phyloP scores from a whole-genome alignment of 2,113 vertebrate species.

The Pyxicephalus adspersus region DNA sequence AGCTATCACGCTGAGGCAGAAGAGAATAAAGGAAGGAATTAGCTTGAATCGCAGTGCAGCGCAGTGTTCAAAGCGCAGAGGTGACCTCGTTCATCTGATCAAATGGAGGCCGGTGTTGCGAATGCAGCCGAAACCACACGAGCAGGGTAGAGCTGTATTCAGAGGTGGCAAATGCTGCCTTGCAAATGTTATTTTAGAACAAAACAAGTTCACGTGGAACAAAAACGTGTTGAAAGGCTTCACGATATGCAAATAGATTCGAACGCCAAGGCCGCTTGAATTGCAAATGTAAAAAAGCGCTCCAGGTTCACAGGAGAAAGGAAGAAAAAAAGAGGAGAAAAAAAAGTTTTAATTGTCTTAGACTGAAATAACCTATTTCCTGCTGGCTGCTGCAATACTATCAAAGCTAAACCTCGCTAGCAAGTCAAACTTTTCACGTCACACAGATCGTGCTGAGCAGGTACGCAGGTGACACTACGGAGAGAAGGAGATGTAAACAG shows the following conservation, averaged over 20 bases:
- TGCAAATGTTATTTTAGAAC: slow-evolving; percentile 22
- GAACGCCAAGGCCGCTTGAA: slow-evolving; percentile 1
- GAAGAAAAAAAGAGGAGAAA: neutral
- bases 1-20: slow-evolving; percentile 9
- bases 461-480: neutral
- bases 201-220: neutral
- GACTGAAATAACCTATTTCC: neutral
- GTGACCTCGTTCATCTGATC: slow-evolving; percentile 21
- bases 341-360: neutral
- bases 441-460: neutral
- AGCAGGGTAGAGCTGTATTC: neutral
- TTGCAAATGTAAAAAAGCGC: neutral
- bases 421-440: too few species aligned
- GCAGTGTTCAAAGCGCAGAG: slow-evolving; percentile 19
- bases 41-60: slow-evolving; percentile 7
- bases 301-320: neutral
- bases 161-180: slow-evolving; percentile 11
- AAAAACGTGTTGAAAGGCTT: slow-evolving; percentile 15
- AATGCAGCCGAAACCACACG: slow-evolving; percentile 7
- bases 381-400: neutral
- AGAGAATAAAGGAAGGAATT: slow-evolving; percentile 7
- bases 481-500: too few species aligned
- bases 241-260: neutral
- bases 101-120: slow-evolving; percentile 7
- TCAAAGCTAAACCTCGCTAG: neutral